Conservation (phyloP, 1,140 invertebrate species). For the Nephila pilipes region DNA sequence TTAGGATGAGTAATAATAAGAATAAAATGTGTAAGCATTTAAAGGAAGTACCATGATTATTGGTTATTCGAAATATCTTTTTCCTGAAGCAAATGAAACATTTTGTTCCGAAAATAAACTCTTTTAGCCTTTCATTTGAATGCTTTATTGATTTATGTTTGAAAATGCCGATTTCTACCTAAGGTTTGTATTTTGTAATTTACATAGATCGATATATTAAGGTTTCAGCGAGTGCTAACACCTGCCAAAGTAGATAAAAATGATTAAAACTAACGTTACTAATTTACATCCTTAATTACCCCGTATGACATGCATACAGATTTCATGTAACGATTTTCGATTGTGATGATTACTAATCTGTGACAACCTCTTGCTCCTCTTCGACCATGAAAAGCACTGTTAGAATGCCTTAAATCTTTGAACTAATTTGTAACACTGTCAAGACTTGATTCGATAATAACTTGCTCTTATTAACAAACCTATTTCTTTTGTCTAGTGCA, state of each 20-base stretch:
- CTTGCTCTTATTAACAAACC: conserved; percentile 45
- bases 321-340: not conserved
- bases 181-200: not conserved
- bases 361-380: not conserved
- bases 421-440: conserved; percentile 26
- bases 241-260: not conserved
- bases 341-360: not conserved
- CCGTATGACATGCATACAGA: not conserved
- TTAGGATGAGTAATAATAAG: too few species aligned
- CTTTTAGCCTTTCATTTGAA: not conserved
- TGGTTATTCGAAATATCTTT: too few species aligned
- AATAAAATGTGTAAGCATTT: too few species aligned
- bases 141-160: not conserved
- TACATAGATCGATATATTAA: not conserved
- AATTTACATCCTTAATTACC: not conserved
- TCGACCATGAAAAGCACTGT: not conserved
- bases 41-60: too few species aligned
- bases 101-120: too few species aligned
- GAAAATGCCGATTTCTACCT: not conserved
- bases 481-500: conserved; percentile 68
- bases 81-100: too few species aligned
- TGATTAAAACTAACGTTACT: not conserved
- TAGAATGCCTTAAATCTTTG: not conserved
- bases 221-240: not conserved
- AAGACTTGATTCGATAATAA: not conserved